Evolutionary conservation across 2,888 invertebrate species (phyloP).

Genomic region (Philopedon plagiatum): DNA sequence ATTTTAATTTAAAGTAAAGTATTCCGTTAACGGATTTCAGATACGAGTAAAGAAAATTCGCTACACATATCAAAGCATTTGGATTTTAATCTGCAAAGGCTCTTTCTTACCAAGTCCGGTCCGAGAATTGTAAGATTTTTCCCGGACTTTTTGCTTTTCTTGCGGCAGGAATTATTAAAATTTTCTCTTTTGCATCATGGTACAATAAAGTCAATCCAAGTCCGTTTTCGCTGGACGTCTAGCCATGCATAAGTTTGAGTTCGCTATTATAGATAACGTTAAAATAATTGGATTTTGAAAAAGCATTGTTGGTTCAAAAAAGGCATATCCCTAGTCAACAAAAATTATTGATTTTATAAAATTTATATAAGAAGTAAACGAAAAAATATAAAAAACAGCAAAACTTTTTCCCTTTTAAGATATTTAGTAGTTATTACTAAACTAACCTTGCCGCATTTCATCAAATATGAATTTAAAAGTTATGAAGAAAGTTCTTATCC

Average conservation of each 20-base stretch:
- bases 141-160: constrained; percentile 23
- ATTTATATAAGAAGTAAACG: too few species aligned
- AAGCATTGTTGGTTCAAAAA: too few species aligned
- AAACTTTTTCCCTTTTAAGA: too few species aligned
- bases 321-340: too few species aligned
- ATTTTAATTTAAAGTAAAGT: constrained; percentile 36
- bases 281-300: background rate
- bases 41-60: constrained; percentile 41
- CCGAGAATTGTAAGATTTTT: constrained; percentile 38
- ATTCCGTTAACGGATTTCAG: constrained; percentile 33
- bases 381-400: too few species aligned
- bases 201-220: constrained; percentile 20
- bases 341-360: too few species aligned
- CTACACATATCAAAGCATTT: constrained; percentile 48
- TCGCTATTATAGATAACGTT: background rate
- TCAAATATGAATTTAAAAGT: background rate
- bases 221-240: constrained; percentile 6
- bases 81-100: constrained; percentile 45
- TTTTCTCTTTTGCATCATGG: constrained; percentile 25
- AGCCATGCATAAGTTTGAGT: constrained; percentile 9
- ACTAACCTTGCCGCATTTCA: background rate
- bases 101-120: constrained; percentile 19
- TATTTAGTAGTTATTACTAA: background rate
- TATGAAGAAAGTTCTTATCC: background rate
- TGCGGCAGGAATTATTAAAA: constrained; percentile 32